phyloP scores from a whole-genome alignment of 2,797 vertebrate species.

The Cossypha heuglini region DNA sequence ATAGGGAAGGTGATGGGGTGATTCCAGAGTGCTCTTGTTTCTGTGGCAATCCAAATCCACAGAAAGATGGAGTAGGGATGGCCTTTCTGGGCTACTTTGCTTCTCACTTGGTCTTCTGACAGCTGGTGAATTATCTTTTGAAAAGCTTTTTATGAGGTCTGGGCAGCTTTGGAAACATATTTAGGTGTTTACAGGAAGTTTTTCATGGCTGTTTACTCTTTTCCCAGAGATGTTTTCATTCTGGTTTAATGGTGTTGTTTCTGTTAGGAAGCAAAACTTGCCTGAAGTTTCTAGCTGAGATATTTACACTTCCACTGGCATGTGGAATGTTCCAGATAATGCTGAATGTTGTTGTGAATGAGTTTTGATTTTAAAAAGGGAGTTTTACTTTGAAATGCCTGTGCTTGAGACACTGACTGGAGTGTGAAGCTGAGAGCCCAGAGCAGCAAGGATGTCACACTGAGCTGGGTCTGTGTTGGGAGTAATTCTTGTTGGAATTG shows the following conservation, averaged over 20 bases:
- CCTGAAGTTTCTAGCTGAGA: neutral
- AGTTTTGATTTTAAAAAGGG: neutral
- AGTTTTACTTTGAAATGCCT: neutral
- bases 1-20: neutral
- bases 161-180: slow-evolving; percentile 22
- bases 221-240: slow-evolving; percentile 52
- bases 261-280: slow-evolving; percentile 51
- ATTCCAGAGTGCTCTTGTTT: neutral
- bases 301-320: neutral
- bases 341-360: neutral
- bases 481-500: neutral
- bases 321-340: slow-evolving; percentile 31
- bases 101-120: slow-evolving; percentile 31
- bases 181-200: slow-evolving; percentile 36
- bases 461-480: neutral
- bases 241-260: slow-evolving; percentile 31
- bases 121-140: slow-evolving; percentile 64
- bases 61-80: neutral
- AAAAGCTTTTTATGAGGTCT: slow-evolving; percentile 49
- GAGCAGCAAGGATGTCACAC: neutral
- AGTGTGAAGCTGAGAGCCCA: neutral
- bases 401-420: neutral
- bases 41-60: slow-evolving; percentile 3
- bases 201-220: slow-evolving; percentile 32
- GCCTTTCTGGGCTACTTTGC: slow-evolving; percentile 40